These are phyloP conservation scores for Limnephilus auricula DNA, from an alignment of 2,888 invertebrate genomes.

Conservation along the genomic window DNA sequence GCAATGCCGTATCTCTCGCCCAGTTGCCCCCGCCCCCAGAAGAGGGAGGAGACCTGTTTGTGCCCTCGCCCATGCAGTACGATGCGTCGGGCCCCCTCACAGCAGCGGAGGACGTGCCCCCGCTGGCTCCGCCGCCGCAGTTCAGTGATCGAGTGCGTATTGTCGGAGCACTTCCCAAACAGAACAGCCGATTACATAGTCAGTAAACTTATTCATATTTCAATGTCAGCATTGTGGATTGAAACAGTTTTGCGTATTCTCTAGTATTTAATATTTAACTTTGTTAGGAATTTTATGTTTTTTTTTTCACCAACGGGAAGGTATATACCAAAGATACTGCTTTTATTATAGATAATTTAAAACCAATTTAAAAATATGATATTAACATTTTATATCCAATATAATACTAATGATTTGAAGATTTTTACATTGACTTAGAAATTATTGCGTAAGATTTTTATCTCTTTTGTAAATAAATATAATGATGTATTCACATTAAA, in stretches of 20 bases:
- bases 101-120: constrained; percentile 70
- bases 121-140: constrained; percentile 92
- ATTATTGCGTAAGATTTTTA: constrained; percentile 19
- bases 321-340: constrained; percentile 66
- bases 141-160: constrained; percentile 93
- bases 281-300: constrained; percentile 44
- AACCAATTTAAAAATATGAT: constrained; percentile 44
- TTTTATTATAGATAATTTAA: constrained; percentile 62
- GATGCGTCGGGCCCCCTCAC: constrained; percentile 70
- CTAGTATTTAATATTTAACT: constrained; percentile 39
- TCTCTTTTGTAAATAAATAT: constrained; percentile 47
- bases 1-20: constrained; percentile 86
- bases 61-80: constrained; percentile 81
- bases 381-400: constrained; percentile 46
- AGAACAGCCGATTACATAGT: constrained; percentile 75
- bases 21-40: constrained; percentile 90
- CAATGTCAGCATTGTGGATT: constrained; percentile 21
- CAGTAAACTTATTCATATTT: constrained; percentile 68
- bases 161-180: constrained; percentile 90
- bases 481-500: background rate
- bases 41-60: constrained; percentile 80
- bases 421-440: constrained; percentile 43
- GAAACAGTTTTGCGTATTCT: constrained; percentile 17
- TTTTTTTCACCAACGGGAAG: constrained; percentile 49
- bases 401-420: constrained; percentile 29